These are phyloP conservation scores for Ctenoplectra terminalis DNA, from an alignment of 1,140 invertebrate species.

Conservation along the genomic window DNA sequence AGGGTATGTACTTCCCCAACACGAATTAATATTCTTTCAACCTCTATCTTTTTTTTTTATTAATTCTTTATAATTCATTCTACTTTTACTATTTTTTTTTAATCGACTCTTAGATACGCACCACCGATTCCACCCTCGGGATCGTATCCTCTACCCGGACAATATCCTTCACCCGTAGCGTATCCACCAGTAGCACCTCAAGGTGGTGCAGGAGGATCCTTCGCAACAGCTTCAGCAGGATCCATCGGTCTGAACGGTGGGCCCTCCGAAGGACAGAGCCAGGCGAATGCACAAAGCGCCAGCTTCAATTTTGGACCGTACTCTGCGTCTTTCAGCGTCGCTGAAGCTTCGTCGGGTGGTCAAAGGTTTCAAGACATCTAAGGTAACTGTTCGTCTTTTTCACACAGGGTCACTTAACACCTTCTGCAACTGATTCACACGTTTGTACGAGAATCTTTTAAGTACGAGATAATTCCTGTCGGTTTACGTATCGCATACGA, in stretches of 20 bases:
- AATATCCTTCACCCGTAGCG: not conserved
- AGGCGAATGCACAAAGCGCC: constrained; percentile 70
- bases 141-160: too few relatives aligned
- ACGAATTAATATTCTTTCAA: not conserved
- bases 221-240: constrained; percentile 73
- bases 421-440: not conserved
- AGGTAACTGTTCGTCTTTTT: constrained; percentile 6
- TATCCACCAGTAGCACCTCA: too few relatives aligned
- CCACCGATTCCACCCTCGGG: too few relatives aligned
- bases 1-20: constrained; percentile 25
- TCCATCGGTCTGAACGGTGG: constrained; percentile 54
- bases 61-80: too few relatives aligned
- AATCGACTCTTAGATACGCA: too few relatives aligned
- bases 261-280: constrained; percentile 53
- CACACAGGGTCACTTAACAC: not conserved
- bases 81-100: too few relatives aligned
- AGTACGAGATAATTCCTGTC: too few relatives aligned
- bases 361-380: constrained; percentile 7
- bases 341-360: constrained; percentile 49
- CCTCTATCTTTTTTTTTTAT: not conserved
- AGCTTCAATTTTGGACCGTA: constrained; percentile 73
- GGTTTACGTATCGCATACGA: too few relatives aligned
- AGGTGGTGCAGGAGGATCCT: constrained; percentile 58
- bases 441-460: not conserved
- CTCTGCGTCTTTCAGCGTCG: constrained; percentile 68